phyloP scores from a whole-genome alignment of 2,113 vertebrate species.

The Arothron firmamentum region DNA sequence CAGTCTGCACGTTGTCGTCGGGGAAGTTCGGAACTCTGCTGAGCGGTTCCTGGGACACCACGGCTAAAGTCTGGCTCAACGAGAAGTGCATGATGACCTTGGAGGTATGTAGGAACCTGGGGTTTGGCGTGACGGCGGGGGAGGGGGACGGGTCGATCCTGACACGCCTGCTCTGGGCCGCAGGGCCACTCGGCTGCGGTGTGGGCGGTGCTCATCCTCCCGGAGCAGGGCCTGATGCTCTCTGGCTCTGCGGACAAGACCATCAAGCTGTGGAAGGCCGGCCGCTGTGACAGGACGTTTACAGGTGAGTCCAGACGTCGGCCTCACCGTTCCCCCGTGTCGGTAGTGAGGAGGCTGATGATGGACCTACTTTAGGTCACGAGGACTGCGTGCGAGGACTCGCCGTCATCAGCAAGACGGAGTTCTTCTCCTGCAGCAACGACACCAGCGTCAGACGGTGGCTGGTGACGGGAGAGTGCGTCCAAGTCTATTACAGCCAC shows the following conservation, averaged over 20 bases:
- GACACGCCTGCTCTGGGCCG: constrained; percentile 8
- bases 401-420: constrained; percentile 84
- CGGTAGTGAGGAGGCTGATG: too few species aligned
- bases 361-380: constrained; percentile 77
- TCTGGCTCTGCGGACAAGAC: constrained; percentile 96
- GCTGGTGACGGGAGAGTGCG: constrained; percentile 89
- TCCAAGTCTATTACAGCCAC: constrained; percentile 90
- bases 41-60: constrained; percentile 97
- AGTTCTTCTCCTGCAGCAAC: constrained; percentile 98
- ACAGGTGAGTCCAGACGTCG: constrained; percentile 72
- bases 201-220: constrained; percentile 92
- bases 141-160: background rate
- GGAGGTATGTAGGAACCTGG: constrained; percentile 76
- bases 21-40: constrained; percentile 95
- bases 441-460: constrained; percentile 91
- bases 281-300: constrained; percentile 90
- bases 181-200: constrained; percentile 94
- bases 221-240: constrained; percentile 95
- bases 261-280: constrained; percentile 97
- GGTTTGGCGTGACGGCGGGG: background rate
- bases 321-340: background rate
- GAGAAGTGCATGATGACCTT: constrained; percentile 99
- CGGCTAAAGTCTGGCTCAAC: constrained; percentile 95
- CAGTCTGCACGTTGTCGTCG: constrained; percentile 93
- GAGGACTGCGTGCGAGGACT: constrained; percentile 95